Evolutionary conservation across 2,113 vertebrate species (phyloP), one percentile per base, ranked within the genome.

Genomic region (Bufo bufo): DNA sequence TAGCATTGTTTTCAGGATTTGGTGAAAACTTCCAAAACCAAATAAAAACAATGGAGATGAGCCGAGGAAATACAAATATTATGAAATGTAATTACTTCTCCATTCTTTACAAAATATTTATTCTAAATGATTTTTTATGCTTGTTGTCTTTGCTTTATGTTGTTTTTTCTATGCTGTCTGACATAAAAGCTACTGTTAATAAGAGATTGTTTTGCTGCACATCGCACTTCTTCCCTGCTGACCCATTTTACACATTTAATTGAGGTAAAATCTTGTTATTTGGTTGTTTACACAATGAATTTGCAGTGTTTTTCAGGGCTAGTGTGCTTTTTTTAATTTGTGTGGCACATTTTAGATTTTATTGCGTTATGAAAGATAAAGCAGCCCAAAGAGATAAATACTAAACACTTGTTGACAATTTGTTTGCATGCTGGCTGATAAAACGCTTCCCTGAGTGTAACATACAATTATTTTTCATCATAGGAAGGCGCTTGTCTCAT

Each of bases 1-100:
- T 58, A 56, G 17, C 71, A 61, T 85, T 85, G 74, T 59, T 77
- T 85, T 63, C 50, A n/a, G 56, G 58, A 63, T 85, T 85, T n/a
- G 19, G 58, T 77, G 43, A 77, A 14, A 49, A 52, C 66, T 85
- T 45, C 23, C 61, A 85, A 75, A 16, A 54, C 56, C 52, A 59
- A 85, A 58, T 47, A 74, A 61, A 75, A 75, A 75, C 69, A 74
- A 47, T 43, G 23, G 23, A 69, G 45, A 9, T 69, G 63, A 84
- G 13, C 20, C n/a, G 63, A 0, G 49, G 47, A 49, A 69, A 65
- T 65, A 3, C 81, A 83, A 50, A 69, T 47, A 20, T 20, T 84
- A 14, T 50, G 49, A 84, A 52, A 33, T 50, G 49, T 20, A 54
- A 71, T 33, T 6, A 23, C 16, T 52, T 52, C n/a, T 16, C 14